A percentile compares a stretch with the other conserved stretches of the same genome.
These are phyloP conservation scores for Apocheima hispidaria DNA, from an alignment of 2,888 invertebrate genomes.

Conservation along the genomic window DNA sequence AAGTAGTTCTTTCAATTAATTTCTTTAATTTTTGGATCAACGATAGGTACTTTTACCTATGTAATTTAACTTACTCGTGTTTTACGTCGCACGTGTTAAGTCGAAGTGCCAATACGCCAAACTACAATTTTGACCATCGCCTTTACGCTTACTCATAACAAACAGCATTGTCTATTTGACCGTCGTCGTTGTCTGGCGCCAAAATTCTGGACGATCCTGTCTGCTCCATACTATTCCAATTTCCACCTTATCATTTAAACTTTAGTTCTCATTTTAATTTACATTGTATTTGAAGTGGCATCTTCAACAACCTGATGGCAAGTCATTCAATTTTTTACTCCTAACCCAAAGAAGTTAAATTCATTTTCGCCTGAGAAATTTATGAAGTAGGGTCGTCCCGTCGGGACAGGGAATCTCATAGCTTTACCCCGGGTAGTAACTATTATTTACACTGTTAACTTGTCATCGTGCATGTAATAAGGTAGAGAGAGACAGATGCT, in stretches of 20 bases:
- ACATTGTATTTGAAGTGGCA: not conserved
- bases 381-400: constrained; percentile 25
- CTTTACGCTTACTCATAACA: constrained; percentile 43
- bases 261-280: constrained; percentile 36
- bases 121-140: constrained; percentile 53
- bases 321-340: constrained; percentile 5
- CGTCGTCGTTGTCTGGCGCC: constrained; percentile 70
- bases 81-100: too few relatives aligned
- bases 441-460: not conserved
- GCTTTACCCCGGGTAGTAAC: not conserved
- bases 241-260: constrained; percentile 29
- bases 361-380: constrained; percentile 16
- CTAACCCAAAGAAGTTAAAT: constrained; percentile 1
- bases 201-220: constrained; percentile 64
- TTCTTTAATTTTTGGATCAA: too few relatives aligned
- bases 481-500: constrained; percentile 36
- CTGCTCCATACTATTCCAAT: constrained; percentile 36
- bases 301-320: not conserved
- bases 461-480: not conserved
- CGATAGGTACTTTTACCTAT: too few relatives aligned
- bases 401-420: constrained; percentile 22
- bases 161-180: constrained; percentile 64
- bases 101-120: too few relatives aligned
- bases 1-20: too few relatives aligned
- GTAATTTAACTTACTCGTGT: too few relatives aligned